These are phyloP conservation scores for Monochamus saltuarius DNA, from an alignment of 1,140 invertebrate genomes.

Conservation along the genomic window DNA sequence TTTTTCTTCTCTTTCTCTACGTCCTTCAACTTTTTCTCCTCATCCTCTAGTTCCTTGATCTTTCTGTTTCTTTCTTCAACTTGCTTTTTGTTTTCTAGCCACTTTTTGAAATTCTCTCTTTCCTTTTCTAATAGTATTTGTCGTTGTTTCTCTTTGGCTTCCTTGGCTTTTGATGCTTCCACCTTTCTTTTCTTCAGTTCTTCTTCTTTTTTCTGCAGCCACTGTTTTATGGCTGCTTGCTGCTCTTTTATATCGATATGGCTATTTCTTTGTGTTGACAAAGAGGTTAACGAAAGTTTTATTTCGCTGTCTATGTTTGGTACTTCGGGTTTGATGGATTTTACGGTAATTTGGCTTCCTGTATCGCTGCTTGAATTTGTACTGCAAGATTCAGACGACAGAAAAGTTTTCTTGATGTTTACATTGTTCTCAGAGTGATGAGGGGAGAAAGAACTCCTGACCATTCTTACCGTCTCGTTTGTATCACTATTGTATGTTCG, in stretches of 20 bases:
- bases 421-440: no score
- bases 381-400: conserved; percentile 9
- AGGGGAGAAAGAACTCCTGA: no score
- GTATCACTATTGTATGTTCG: neutral
- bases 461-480: neutral
- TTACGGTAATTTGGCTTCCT: conserved; percentile 23
- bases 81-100: conserved; percentile 43
- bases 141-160: conserved; percentile 37
- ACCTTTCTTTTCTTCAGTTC: conserved; percentile 32
- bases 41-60: conserved; percentile 33
- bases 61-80: conserved; percentile 41
- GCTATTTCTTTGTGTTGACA: conserved; percentile 23
- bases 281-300: conserved; percentile 34
- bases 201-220: conserved; percentile 40
- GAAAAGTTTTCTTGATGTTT: neutral
- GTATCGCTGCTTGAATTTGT: conserved; percentile 15
- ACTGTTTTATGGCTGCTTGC: conserved; percentile 35
- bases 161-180: conserved; percentile 27
- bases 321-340: conserved; percentile 10
- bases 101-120: conserved; percentile 44
- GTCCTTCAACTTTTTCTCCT: conserved; percentile 42
- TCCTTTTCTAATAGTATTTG: conserved; percentile 35
- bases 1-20: conserved; percentile 48
- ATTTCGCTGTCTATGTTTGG: conserved; percentile 24
- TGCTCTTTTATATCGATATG: conserved; percentile 28